Evolutionary conservation across 2,113 vertebrate species (phyloP).

Genomic region (Pluvialis apricaria): DNA sequence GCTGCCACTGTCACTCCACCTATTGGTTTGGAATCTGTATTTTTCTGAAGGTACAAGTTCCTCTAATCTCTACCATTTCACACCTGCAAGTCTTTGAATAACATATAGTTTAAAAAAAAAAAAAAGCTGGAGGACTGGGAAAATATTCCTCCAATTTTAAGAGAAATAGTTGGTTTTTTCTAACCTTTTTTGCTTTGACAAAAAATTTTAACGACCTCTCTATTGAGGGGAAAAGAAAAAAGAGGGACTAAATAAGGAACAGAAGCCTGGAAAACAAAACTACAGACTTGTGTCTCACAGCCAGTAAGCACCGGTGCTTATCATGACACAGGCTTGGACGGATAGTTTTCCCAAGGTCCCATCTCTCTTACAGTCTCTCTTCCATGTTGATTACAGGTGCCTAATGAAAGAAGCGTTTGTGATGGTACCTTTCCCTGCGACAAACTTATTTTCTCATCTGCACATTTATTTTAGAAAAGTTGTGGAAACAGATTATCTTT

Average conservation of each 20-base stretch:
- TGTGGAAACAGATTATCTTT: not conserved
- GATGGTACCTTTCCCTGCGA: not conserved
- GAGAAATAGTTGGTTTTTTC: not conserved
- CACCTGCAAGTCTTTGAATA: not conserved
- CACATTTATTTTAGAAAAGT: not conserved
- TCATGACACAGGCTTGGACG: not conserved
- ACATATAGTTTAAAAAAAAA: not conserved
- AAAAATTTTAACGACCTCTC: not conserved
- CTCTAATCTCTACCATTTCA: not conserved
- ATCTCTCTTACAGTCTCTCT: not conserved
- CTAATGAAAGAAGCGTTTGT: not conserved
- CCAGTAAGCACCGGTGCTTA: not conserved
- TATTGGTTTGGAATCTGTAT: not conserved
- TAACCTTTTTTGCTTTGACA: not conserved
- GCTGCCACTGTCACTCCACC: not conserved
- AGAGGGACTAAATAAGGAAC: not conserved
- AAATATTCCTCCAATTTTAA: not conserved
- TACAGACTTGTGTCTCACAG: not conserved
- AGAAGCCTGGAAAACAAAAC: not conserved
- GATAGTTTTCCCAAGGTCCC: not conserved
- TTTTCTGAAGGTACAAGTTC: not conserved
- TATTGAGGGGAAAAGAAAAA: not conserved
- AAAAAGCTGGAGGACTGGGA: not conserved
- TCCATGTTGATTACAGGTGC: not conserved
- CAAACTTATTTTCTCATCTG: not conserved